Evolutionary conservation across 2,888 invertebrate species (phyloP), one percentile per base, ranked within the genome.

Genomic region (Caenorhabditis parvicauda): DNA sequence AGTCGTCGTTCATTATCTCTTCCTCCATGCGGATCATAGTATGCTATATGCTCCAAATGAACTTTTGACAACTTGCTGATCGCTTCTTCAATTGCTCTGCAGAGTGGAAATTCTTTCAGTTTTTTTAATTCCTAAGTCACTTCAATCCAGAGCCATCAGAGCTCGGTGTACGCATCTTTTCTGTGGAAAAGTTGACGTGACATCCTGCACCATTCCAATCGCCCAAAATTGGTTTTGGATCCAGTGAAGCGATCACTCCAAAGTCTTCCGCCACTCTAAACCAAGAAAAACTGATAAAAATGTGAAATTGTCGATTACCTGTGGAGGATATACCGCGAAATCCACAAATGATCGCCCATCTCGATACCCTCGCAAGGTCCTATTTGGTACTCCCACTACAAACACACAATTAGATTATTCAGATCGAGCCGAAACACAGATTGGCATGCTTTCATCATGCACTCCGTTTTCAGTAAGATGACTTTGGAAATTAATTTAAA

Each of bases 1-100:
- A 96, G 86, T 62, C 96, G 88, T 63, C 95, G 87, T 82, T 90
- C 91, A 84, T 96, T 96, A 86, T 96, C 95, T 82, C 90, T 89
- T 60, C 96, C 95, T 19, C 68, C n/a, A n/a, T n/a, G n/a, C n/a
- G n/a, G n/a, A n/a, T n/a, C n/a, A 83, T 96, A 96, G 67, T 91
- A 92, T 81, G 89, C n/a, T n/a, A n/a, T n/a, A 82, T 96, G 96
- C 65, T 90, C 88, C 75, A 88, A 87, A 83, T 96, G 96, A 67
- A 89, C 88, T 81, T 90, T 89, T 67, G 91, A 89, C 70, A 96
- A 86, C 83, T 90, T 92, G 82, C 92, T 90, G 76, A 96, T 93
- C 1, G 95, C 95, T 77, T 89, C 89, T 82, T 95, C 91, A 76
- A 96, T 95, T 80, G 89, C 90, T 76, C 70, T 70, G 48, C n/a